Evolutionary conservation across 2,113 vertebrate species (phyloP).

Genomic region (Alouatta palliata): DNA sequence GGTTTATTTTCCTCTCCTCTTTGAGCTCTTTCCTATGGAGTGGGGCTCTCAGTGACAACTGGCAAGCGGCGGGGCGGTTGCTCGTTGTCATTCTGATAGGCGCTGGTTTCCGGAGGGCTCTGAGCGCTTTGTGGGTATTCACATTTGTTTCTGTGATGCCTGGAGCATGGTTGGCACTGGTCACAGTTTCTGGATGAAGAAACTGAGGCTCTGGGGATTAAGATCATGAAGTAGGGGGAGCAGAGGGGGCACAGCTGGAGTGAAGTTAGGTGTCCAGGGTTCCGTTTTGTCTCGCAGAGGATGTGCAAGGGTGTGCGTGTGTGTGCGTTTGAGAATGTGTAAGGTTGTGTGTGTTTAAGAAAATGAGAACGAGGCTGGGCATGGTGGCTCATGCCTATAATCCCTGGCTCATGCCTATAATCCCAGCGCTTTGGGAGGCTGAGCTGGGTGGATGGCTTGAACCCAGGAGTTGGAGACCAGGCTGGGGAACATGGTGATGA

Average conservation of each 20-base stretch:
- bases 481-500: too few species aligned
- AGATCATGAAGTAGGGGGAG: fast-evolving
- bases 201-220: slow-evolving; percentile 33
- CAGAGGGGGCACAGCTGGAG: neutral
- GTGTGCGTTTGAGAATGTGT: neutral
- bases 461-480: too few species aligned
- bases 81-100: slow-evolving; percentile 59
- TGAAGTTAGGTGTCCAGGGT: neutral
- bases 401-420: too few species aligned
- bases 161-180: neutral
- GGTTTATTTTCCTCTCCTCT: neutral
- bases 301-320: neutral
- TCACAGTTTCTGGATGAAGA: slow-evolving; percentile 3
- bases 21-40: slow-evolving; percentile 17
- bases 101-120: neutral
- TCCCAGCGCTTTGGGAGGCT: too few species aligned
- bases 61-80: neutral
- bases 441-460: too few species aligned
- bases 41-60: slow-evolving; percentile 60
- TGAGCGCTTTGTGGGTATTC: neutral
- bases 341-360: too few species aligned
- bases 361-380: too few species aligned
- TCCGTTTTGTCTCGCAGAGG: neutral
- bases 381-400: too few species aligned
- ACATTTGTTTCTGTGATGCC: neutral